phyloP scores from a whole-genome alignment of 2,113 vertebrate species.

The Cnemophilus loriae region DNA sequence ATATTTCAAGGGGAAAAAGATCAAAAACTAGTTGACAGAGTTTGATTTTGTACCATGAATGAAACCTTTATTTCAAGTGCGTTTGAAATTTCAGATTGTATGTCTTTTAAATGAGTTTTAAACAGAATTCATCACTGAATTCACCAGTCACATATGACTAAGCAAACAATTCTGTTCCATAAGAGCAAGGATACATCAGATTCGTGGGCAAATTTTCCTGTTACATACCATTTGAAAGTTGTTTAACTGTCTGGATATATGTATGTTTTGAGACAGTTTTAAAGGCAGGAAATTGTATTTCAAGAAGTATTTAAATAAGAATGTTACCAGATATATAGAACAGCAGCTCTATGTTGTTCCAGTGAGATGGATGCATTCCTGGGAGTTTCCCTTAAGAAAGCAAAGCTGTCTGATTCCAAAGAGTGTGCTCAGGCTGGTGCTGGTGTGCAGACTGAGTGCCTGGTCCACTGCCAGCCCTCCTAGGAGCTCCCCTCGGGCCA shows the following conservation, averaged over 20 bases:
- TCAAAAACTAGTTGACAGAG: not conserved
- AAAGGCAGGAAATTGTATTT: constrained; percentile 38
- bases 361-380: not conserved
- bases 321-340: not conserved
- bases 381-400: not conserved
- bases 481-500: not conserved
- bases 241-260: not conserved
- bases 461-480: not conserved
- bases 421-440: not conserved
- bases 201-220: not conserved
- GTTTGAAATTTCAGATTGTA: not conserved
- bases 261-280: not conserved
- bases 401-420: not conserved
- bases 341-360: not conserved
- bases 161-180: not conserved
- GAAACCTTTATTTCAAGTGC: not conserved
- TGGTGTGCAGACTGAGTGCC: not conserved
- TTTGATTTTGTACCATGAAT: not conserved
- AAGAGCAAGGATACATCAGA: not conserved
- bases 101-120: not conserved
- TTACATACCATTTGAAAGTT: not conserved
- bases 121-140: not conserved
- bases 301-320: constrained; percentile 17
- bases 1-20: not conserved
- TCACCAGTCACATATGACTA: not conserved